These are phyloP conservation scores for Ceratotherium simum DNA, from an alignment of 2,113 vertebrate species.

Conservation along the genomic window DNA sequence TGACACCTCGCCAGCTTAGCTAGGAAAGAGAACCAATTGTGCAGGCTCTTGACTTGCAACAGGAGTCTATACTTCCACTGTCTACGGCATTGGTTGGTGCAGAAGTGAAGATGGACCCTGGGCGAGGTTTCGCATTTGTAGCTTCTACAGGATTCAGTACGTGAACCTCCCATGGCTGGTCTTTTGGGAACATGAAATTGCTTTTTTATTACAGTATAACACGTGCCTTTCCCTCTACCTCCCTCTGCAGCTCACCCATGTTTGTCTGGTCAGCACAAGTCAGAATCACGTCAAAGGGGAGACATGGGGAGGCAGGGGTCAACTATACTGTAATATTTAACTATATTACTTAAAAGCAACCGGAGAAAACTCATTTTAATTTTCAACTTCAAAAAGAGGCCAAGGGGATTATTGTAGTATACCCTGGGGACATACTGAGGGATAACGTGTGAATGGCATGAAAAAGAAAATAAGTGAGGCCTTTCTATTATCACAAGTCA, in stretches of 20 bases:
- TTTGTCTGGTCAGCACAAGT: slow-evolving; percentile 52
- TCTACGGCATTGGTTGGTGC: background rate
- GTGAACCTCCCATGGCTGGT: background rate
- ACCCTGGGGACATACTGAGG: background rate
- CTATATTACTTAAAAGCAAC: slow-evolving; percentile 75
- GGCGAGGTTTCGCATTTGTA: background rate
- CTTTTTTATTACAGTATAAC: slow-evolving; percentile 55
- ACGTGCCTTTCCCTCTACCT: background rate
- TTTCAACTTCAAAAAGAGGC: slow-evolving; percentile 75
- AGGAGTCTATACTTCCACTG: rapidly evolving
- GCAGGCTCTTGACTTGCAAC: background rate
- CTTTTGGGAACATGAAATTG: background rate
- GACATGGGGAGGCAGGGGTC: slow-evolving; percentile 71
- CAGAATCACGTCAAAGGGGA: slow-evolving; percentile 67
- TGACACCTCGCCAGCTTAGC: background rate
- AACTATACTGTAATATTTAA: slow-evolving; percentile 84
- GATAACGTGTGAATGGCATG: background rate
- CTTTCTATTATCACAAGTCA: background rate
- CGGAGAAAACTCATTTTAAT: slow-evolving; percentile 73
- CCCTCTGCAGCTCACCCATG: background rate
- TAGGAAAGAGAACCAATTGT: background rate
- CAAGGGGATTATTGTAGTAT: background rate
- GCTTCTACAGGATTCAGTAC: background rate
- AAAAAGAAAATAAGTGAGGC: background rate
- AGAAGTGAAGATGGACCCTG: background rate